These are phyloP conservation scores for Lamprotornis superbus DNA, from an alignment of 2,113 vertebrate species.

Conservation along the genomic window DNA sequence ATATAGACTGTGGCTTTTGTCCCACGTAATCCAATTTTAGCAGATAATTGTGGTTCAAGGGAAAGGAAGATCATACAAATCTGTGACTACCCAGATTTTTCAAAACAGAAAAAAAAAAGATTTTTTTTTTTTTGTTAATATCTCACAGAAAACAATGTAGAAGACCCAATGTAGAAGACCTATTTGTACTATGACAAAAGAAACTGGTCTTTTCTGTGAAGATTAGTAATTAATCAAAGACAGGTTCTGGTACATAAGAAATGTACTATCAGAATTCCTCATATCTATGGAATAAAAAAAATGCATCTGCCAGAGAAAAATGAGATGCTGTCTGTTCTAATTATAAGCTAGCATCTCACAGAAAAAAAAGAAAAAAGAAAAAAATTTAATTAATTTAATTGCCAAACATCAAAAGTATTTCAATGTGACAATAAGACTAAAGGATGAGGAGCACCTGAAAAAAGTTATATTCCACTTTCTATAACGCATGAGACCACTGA, in stretches of 20 bases:
- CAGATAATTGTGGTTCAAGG: background rate
- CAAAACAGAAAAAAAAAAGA: background rate
- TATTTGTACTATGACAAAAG: background rate
- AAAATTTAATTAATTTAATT: background rate
- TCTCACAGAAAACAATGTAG: background rate
- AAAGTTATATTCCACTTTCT: background rate
- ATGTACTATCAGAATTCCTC: background rate
- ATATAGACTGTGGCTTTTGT: background rate
- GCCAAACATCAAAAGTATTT: background rate
- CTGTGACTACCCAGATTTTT: background rate
- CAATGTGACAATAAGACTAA: background rate
- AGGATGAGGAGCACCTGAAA: background rate
- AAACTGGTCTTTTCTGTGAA: background rate
- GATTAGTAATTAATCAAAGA: background rate
- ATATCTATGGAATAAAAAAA: background rate
- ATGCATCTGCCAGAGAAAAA: background rate
- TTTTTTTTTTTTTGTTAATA: background rate
- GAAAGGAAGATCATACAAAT: background rate
- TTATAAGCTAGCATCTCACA: background rate
- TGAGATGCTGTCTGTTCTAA: background rate
- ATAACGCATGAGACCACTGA: background rate
- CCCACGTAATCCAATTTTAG: background rate
- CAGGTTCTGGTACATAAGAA: background rate
- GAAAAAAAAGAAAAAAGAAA: background rate
- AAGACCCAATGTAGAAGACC: background rate